Base-by-base conservation (phyloP, 64 coral and sea anemone genomes). In the Platygyra sinensis region DNA sequence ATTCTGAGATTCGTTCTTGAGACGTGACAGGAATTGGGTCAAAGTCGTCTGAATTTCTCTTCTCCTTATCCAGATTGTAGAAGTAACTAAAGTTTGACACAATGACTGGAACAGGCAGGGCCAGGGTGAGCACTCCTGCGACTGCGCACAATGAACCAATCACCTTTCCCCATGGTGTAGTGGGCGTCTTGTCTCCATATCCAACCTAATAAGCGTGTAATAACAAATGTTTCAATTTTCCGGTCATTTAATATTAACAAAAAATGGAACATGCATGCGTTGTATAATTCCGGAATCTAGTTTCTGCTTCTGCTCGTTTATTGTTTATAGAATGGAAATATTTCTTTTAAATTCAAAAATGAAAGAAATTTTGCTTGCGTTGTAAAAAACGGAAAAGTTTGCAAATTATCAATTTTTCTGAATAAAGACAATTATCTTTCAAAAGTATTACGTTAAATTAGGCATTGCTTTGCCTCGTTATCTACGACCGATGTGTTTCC, bases 61-160 rank as follows among this genome's bases (percentile, higher is more conserved):
- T 87, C 22, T 97, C 95, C 54, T 88, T 93, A 72, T 97, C 95
- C 60, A 91, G 72, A 50, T 94, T 97, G 74, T 97, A 97, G 87
- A 97, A 97, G 88, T 93, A 97, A 76, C 95, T 94, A 62, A 97
- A 97, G 32, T 97, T 97, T 28, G 95, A 97, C 17, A 97, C 95
- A 46, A 97, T 97, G 2, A 97, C 95, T 69, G 95, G 95, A 17
- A 97, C 95, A 3, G 95, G 95, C 11, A 97, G 69, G 1, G 95
- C 91, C 0, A 97, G 83, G 1, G 95, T 93, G 8, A 97, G 81
- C 12, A 97, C 95, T 52, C 95, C 95, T 76, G 95, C 91, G 74
- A 97, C 89, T 28, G 95, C 95, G 75, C 95, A 97, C 74, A 93
- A 33, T 19, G 91, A 80, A 7, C 95, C 95, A 62, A 97, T 91